Evolutionary conservation across 2,113 vertebrate species (phyloP).

Genomic region (Saccopteryx bilineata): DNA sequence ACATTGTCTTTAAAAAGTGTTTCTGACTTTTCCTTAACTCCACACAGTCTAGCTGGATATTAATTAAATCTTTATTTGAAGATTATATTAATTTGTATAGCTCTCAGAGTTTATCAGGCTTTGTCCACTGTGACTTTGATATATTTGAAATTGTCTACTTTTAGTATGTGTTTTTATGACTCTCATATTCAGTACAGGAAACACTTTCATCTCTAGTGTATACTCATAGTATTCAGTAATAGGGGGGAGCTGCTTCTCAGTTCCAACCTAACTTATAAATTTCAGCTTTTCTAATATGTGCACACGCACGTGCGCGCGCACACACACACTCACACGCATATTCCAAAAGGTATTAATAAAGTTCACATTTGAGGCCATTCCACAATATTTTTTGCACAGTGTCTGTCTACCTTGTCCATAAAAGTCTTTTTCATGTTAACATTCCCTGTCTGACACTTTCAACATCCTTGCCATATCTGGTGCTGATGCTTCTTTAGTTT

Average conservation of each 20-base stretch:
- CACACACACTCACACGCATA: rapidly evolving
- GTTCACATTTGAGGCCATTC: not conserved
- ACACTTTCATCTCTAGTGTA: not conserved
- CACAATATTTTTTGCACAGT: not conserved
- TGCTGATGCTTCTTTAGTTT: not conserved
- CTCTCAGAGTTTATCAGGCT: not conserved
- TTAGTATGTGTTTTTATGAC: not conserved
- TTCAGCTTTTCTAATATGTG: not conserved
- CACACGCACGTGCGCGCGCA: too few relatives aligned
- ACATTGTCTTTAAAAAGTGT: not conserved
- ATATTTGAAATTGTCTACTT: not conserved
- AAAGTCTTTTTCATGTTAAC: not conserved
- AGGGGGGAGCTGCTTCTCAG: not conserved
- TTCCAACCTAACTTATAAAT: not conserved
- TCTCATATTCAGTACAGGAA: not conserved
- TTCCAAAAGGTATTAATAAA: not conserved
- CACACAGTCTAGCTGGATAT: not conserved
- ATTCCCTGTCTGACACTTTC: not conserved
- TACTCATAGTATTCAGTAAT: not conserved
- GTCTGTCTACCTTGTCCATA: not conserved
- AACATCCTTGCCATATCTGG: not conserved
- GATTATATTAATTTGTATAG: not conserved
- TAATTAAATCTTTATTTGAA: not conserved
- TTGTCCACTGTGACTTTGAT: not conserved
- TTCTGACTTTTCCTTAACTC: not conserved